These are phyloP conservation scores for Argyresthia goedartella DNA, from an alignment of 2,888 invertebrate genomes.

Conservation along the genomic window DNA sequence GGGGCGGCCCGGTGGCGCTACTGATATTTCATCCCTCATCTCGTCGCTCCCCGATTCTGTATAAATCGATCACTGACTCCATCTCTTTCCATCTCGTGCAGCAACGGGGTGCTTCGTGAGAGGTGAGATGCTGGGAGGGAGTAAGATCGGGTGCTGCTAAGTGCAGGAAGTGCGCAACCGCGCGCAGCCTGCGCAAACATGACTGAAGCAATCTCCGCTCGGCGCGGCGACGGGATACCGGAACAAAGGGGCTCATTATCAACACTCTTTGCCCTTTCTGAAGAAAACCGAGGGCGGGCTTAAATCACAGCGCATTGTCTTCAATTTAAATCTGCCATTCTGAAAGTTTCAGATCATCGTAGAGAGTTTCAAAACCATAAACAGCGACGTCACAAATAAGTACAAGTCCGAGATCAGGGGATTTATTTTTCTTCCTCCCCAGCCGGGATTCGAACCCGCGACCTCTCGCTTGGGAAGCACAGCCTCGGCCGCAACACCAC, in stretches of 20 bases:
- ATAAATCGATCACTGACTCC: background rate
- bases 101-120: background rate
- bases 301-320: background rate
- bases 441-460: too few species aligned
- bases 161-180: slow-evolving; percentile 34
- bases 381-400: too few species aligned
- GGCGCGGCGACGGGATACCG: slow-evolving; percentile 24
- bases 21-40: slow-evolving; percentile 24
- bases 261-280: background rate
- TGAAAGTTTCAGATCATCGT: too few species aligned
- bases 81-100: background rate
- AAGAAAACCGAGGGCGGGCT: background rate
- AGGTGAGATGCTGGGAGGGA: background rate
- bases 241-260: slow-evolving; percentile 24
- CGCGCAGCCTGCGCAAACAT: slow-evolving; percentile 61
- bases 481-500: too few species aligned
- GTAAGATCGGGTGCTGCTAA: slow-evolving; percentile 1
- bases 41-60: background rate
- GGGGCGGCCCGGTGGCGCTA: slow-evolving; percentile 62
- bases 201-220: slow-evolving; percentile 17
- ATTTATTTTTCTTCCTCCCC: too few species aligned
- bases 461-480: too few species aligned
- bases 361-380: too few species aligned
- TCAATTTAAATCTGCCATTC: too few species aligned
- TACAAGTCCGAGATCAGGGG: too few species aligned